Base-by-base conservation (phyloP, 2,888 invertebrate species). In the Ophioninae sp. region DNA sequence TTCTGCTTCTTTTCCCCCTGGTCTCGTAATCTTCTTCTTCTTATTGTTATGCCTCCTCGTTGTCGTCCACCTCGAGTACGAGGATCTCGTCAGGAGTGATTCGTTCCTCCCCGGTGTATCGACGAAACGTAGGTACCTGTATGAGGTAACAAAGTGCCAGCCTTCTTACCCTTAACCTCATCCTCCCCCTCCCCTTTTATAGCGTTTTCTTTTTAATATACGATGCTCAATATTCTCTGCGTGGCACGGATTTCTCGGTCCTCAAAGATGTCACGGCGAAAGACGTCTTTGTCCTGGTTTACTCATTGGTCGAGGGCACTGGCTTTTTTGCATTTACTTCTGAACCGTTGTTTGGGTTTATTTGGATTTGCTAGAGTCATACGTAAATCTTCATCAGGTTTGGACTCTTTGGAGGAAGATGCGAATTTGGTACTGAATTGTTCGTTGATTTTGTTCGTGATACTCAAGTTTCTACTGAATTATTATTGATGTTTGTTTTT, bases 121-220 rank as follows among this genome's bases (percentile, higher is more conserved):
- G 5, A 63, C 41, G 78, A 85, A 86, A 83, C 71, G n/a, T n/a
- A n/a, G n/a, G 64, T 20, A 81, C 69, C 56, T 58, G 89, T 67
- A 90, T 90, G 89, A 90, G 89, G 89, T 89, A 91, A 91, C 91
- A 90, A 90, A 91, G 89, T 87, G 87, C 87, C 86, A 73, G 58
- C 41, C 82, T 74, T 64, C n/a, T 78, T 30, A 39, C 63, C 75
- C 56, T 78, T 39, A 44, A 30, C 74, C 8, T 64, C 69, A 39
- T 72, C 65, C 37, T 23, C 30, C 9, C 20, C n/a, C n/a, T n/a
- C n/a, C n/a, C n/a, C n/a, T n/a, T n/a, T 37, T 23, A 44, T 41
- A 13, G 58, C 58, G n/a, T 63, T 58, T 23, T 68, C 3, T 69
- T 74, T 69, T 58, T 41, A 23, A 23, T 65, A 73, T 73, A 59